A percentile compares a stretch with the other conserved stretches of the same genome.
Conservation (phyloP, 2,113 vertebrate species). For the Cynocephalus volans region DNA sequence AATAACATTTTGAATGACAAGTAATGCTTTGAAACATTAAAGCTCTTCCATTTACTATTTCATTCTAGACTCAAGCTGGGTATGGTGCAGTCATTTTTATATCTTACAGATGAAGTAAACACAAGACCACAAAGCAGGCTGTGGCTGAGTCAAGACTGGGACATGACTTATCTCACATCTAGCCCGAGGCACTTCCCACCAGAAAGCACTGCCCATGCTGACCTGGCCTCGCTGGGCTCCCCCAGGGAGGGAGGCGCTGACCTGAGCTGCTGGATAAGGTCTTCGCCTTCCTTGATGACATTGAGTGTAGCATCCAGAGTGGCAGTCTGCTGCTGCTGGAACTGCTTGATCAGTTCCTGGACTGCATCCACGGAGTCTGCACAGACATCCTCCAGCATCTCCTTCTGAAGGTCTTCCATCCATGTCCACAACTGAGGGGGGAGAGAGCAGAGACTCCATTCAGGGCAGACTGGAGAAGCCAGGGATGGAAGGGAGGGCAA, state of each 20-base stretch:
- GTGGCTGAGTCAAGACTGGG: slow-evolving; percentile 62
- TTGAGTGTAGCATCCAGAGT: slow-evolving; percentile 98
- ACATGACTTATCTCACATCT: slow-evolving; percentile 79
- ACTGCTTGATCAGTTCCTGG: slow-evolving; percentile 99
- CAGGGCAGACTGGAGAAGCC: slow-evolving; percentile 46
- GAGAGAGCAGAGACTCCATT: slow-evolving; percentile 86
- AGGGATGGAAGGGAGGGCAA: slow-evolving; percentile 47
- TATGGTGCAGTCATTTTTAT: slow-evolving; percentile 42
- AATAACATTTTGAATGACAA: slow-evolving; percentile 19
- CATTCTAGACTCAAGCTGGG: slow-evolving; percentile 24
- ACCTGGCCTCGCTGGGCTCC: slow-evolving; percentile 85
- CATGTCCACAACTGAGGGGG: slow-evolving; percentile 96
- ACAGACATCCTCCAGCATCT: slow-evolving; percentile 97
- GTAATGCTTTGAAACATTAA: neutral
- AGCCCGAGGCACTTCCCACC: slow-evolving; percentile 77
- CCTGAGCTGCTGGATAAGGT: slow-evolving; percentile 99
- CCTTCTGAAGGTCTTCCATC: slow-evolving; percentile 99
- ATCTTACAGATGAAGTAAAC: slow-evolving; percentile 70
- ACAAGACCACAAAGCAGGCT: slow-evolving; percentile 67
- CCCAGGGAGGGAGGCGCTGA: slow-evolving; percentile 87
- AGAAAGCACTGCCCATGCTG: slow-evolving; percentile 81
- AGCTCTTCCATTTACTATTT: neutral
- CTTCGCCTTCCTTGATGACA: slow-evolving; percentile 99
- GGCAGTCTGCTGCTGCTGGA: slow-evolving; percentile 98
- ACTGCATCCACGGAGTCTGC: slow-evolving; percentile 98